Evolutionary conservation across 2,113 vertebrate genomes (phyloP), one percentile per base, ranked within the genome.

Genomic region (Microtus pennsylvanicus): DNA sequence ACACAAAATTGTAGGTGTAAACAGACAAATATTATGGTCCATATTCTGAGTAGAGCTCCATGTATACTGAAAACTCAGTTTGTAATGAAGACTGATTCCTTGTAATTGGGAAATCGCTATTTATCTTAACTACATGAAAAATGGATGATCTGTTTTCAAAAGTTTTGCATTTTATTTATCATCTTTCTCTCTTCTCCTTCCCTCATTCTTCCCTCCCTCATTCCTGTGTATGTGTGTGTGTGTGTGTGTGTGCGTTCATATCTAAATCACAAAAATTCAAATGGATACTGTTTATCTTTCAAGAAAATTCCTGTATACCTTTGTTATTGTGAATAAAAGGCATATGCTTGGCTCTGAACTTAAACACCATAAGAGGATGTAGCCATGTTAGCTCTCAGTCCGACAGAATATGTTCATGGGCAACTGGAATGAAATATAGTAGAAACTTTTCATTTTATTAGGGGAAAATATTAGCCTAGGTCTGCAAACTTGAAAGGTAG

Each of bases 281-380:
- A 58, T 1, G 90, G 28, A 76, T 94, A 86, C 90, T 96, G 90
- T 85, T 95, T 92, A 96, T 96, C 67, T 94, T 77, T 96, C 89
- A 90, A 86, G 63, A 94, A 81, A 96, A 94, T 90, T 94, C 30
- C 76, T 52, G 14, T 86, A 61, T 89, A 50, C 94, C 35, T 67
- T 63, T 92, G 45, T 92, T 82, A 28, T 86, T 80, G 14, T 76
- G 70, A 93, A 17, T 52, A 80, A 90, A 67, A 74, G 11, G 58
- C 65, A 82, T 83, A 72, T 82, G 12, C 77, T 89, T 96, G 61
- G 30, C n/a, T 95, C 92, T 95, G 74, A 45, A 82, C 3, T 94
- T 95, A 96, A 94, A 67, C 35, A 78, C 30, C 65, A 82, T n/a
- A 89, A 21, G 55, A 87, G 16, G 47, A 78, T 45, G 26, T 93